Evolutionary conservation across 2,888 invertebrate species (phyloP).

Genomic region (Hymenopus coronatus): DNA sequence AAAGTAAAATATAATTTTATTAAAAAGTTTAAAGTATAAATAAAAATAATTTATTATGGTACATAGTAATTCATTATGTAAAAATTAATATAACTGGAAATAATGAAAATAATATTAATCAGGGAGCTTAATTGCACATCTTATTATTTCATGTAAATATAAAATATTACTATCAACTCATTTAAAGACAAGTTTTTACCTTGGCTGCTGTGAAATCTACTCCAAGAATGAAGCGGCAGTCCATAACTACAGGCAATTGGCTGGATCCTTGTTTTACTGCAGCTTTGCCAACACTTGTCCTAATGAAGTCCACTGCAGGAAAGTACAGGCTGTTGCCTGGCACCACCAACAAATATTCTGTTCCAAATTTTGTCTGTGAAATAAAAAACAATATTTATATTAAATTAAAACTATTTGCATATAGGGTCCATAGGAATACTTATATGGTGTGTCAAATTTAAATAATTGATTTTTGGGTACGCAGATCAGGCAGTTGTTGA

Average conservation of each 20-base stretch:
- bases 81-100: too few relatives aligned
- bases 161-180: not conserved
- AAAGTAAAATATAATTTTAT: too few relatives aligned
- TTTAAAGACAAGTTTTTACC: constrained; percentile 39
- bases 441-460: too few relatives aligned
- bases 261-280: constrained; percentile 66
- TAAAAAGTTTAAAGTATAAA: too few relatives aligned
- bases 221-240: constrained; percentile 73
- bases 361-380: constrained; percentile 62
- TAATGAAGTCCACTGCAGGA: constrained; percentile 79
- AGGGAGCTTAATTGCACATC: not conserved
- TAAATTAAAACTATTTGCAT: not conserved
- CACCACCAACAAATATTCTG: constrained; percentile 71
- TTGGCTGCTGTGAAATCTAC: constrained; percentile 85
- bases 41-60: too few relatives aligned
- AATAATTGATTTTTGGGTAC: too few relatives aligned
- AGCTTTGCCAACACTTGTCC: constrained; percentile 72
- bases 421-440: too few relatives aligned
- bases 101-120: too few relatives aligned
- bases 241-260: constrained; percentile 74
- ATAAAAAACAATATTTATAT: not conserved
- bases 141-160: not conserved
- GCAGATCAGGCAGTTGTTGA: too few relatives aligned
- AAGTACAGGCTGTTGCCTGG: constrained; percentile 80
- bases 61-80: too few relatives aligned